Percentiles rank a stretch among this genome's conserved stretches.
phyloP scores from a whole-genome alignment of 2,888 invertebrate species.

The Rhopalosiphum nymphaeae region DNA sequence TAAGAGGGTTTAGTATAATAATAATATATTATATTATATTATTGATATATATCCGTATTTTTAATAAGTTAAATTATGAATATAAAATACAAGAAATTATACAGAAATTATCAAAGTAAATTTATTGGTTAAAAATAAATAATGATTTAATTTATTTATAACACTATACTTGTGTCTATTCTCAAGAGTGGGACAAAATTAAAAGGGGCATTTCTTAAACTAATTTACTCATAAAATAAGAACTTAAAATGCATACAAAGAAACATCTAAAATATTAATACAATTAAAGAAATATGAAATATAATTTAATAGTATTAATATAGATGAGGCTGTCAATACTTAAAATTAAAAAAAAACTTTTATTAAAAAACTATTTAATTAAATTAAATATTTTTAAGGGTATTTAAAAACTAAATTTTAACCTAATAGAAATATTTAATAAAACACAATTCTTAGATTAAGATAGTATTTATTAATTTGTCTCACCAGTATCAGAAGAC shows the following conservation, averaged over 20 bases:
- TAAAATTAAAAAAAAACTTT: too few relatives aligned
- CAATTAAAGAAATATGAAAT: not conserved
- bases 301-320: not conserved
- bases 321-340: too few relatives aligned
- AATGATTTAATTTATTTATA: not conserved
- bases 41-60: too few relatives aligned
- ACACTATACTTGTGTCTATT: not conserved
- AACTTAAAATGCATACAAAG: not conserved
- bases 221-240: not conserved
- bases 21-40: too few relatives aligned
- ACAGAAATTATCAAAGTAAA: not conserved
- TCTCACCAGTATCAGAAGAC: slow-evolving; percentile 48
- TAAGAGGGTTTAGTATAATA: too few relatives aligned
- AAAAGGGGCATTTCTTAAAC: not conserved
- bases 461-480: not conserved
- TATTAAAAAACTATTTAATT: too few relatives aligned
- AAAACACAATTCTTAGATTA: not conserved
- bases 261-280: not conserved
- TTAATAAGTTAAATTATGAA: not conserved
- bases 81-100: not conserved
- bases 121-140: not conserved
- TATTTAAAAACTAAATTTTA: too few relatives aligned
- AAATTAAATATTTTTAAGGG: too few relatives aligned
- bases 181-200: not conserved
- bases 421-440: not conserved